phyloP scores from a whole-genome alignment of 1,140 invertebrate genomes.

The Anastatus disparis region DNA sequence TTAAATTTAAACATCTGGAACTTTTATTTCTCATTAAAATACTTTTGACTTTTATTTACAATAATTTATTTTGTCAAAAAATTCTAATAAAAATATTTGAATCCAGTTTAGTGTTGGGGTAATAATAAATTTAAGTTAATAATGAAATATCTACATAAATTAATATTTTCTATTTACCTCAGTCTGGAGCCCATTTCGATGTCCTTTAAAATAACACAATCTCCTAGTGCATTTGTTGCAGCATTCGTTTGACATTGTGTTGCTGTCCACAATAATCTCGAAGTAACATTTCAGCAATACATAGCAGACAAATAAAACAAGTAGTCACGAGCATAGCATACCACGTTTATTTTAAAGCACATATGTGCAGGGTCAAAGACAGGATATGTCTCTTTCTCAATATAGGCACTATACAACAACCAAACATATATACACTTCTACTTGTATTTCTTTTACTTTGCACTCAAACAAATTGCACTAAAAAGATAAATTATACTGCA shows the following conservation, averaged over 20 bases:
- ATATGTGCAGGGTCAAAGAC: background rate
- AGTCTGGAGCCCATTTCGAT: slow-evolving; percentile 61
- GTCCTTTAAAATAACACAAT: background rate
- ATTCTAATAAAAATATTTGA: too few relatives aligned
- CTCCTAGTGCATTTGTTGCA: background rate
- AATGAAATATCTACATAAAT: too few relatives aligned
- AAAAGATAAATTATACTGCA: background rate
- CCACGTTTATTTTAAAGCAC: slow-evolving; percentile 23
- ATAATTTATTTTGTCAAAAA: too few relatives aligned
- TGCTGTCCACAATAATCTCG: background rate
- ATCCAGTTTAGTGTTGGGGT: too few relatives aligned
- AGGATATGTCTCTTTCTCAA: too few relatives aligned
- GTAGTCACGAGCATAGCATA: slow-evolving; percentile 8
- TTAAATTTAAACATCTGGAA: too few relatives aligned
- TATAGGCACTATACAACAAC: too few relatives aligned
- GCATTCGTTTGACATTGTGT: background rate
- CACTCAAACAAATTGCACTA: background rate
- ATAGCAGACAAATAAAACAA: background rate
- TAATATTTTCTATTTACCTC: slow-evolving; percentile 54
- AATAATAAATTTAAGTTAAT: too few relatives aligned
- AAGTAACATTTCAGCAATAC: slow-evolving; percentile 1
- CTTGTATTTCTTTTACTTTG: background rate
- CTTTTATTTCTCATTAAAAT: too few relatives aligned
- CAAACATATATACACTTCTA: background rate
- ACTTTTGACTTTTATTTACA: too few relatives aligned